Conservation (phyloP, 2,797 vertebrate genomes). For the Dendrocincla fuliginosa region DNA sequence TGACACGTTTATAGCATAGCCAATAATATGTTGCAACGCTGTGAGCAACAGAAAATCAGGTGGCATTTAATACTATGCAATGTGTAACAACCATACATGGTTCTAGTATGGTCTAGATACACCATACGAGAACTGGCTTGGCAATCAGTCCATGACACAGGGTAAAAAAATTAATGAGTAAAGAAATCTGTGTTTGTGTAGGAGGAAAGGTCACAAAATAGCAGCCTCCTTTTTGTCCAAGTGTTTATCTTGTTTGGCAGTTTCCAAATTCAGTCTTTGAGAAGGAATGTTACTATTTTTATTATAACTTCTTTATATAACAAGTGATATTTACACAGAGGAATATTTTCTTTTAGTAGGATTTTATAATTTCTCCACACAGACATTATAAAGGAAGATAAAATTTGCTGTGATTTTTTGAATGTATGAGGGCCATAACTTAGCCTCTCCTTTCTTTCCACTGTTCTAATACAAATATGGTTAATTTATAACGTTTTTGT, state of each 20-base stretch:
- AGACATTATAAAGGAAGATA: background rate
- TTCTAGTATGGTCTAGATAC: background rate
- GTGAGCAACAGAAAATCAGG: background rate
- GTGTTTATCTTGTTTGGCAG: background rate
- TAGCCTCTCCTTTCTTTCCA: background rate
- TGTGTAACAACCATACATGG: background rate
- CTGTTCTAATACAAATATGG: background rate
- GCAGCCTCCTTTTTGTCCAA: background rate
- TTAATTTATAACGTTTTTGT: background rate
- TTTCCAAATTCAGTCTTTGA: constrained; percentile 12
- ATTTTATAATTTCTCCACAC: background rate
- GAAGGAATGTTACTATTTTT: constrained; percentile 51
- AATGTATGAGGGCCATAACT: background rate
- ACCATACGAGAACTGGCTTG: background rate
- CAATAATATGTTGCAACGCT: background rate
- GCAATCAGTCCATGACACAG: background rate
- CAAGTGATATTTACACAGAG: background rate
- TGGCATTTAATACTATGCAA: background rate
- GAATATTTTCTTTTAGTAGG: background rate
- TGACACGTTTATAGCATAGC: background rate
- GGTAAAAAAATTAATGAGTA: background rate
- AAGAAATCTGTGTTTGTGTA: background rate
- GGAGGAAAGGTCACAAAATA: background rate
- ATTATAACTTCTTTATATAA: constrained; percentile 24
- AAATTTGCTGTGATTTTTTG: background rate